Evolutionary conservation across 1,140 invertebrate genomes (phyloP).

Genomic region (Aphidius ervi): DNA sequence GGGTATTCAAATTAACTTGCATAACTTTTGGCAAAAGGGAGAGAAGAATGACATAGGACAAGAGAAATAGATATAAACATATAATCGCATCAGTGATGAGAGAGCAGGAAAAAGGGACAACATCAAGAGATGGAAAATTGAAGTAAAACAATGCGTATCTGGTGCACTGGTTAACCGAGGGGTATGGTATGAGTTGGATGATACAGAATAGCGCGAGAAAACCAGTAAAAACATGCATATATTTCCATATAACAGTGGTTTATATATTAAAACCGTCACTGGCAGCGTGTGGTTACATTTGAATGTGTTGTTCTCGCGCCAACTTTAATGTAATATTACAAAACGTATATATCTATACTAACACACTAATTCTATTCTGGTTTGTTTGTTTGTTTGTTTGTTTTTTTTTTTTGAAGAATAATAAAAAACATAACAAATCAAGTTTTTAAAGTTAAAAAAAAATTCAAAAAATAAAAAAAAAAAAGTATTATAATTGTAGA

Average conservation of each 20-base stretch:
- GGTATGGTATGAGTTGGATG: too few species aligned
- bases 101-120: background rate
- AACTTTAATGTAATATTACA: conserved; percentile 24
- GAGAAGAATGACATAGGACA: background rate
- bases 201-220: conserved; percentile 23
- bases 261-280: conserved; percentile 51
- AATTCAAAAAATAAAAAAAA: too few species aligned
- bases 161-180: conserved; percentile 23
- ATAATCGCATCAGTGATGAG: background rate
- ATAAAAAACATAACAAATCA: too few species aligned
- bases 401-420: too few species aligned
- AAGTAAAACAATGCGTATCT: conserved; percentile 18
- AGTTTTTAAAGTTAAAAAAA: too few species aligned
- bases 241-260: conserved; percentile 54
- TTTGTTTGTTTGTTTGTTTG: too few species aligned
- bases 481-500: too few species aligned
- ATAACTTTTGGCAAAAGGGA: conserved; percentile 35
- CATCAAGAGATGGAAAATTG: background rate
- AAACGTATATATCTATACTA: background rate
- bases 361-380: conserved; percentile 4
- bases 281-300: conserved; percentile 52
- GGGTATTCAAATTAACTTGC: conserved; percentile 50
- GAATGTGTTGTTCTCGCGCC: conserved; percentile 50
- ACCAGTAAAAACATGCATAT: conserved; percentile 52
- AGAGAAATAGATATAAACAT: background rate